Conservation (phyloP, 2,888 invertebrate genomes). For the Apantesis nais region DNA sequence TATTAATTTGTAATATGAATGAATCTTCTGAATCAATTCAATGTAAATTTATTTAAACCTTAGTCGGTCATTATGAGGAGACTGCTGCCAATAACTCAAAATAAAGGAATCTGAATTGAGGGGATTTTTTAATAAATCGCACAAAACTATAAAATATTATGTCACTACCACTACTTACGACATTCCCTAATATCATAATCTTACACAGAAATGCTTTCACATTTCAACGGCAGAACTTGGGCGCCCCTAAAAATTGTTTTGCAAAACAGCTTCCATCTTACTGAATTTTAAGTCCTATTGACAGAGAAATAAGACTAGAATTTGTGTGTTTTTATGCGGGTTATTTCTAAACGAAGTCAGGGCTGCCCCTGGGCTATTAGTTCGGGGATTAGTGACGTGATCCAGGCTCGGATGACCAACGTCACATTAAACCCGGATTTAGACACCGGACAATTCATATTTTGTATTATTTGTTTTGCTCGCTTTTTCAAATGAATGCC, state of each 20-base stretch:
- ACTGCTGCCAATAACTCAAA: slow-evolving; percentile 26
- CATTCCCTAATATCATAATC: slow-evolving; percentile 80
- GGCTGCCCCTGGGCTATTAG: slow-evolving; percentile 74
- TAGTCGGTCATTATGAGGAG: slow-evolving; percentile 11
- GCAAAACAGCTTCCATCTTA: slow-evolving; percentile 39
- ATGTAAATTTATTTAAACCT: neutral
- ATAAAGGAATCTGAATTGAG: slow-evolving; percentile 35
- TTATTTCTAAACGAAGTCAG: slow-evolving; percentile 38
- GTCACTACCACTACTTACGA: slow-evolving; percentile 64
- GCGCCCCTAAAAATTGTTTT: slow-evolving; percentile 71
- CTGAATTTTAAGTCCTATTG: slow-evolving; percentile 48
- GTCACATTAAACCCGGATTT: slow-evolving; percentile 81
- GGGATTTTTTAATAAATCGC: slow-evolving; percentile 56
- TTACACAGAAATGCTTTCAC: slow-evolving; percentile 84
- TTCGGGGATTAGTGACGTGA: slow-evolving; percentile 78
- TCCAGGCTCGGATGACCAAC: slow-evolving; percentile 81
- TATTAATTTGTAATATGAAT: neutral
- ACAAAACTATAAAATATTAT: slow-evolving; percentile 61
- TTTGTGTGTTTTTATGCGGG: slow-evolving; percentile 7
- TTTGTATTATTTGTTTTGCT: slow-evolving; percentile 63
- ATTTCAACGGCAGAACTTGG: slow-evolving; percentile 64
- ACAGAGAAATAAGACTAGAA: neutral
- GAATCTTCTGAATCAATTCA: neutral
- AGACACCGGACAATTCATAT: slow-evolving; percentile 75
- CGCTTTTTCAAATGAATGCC: slow-evolving; percentile 44